A percentile compares a stretch with the other conserved stretches of the same genome.
Evolutionary conservation across 2,113 vertebrate genomes (phyloP).

Genomic region (Baryphthengus martii): DNA sequence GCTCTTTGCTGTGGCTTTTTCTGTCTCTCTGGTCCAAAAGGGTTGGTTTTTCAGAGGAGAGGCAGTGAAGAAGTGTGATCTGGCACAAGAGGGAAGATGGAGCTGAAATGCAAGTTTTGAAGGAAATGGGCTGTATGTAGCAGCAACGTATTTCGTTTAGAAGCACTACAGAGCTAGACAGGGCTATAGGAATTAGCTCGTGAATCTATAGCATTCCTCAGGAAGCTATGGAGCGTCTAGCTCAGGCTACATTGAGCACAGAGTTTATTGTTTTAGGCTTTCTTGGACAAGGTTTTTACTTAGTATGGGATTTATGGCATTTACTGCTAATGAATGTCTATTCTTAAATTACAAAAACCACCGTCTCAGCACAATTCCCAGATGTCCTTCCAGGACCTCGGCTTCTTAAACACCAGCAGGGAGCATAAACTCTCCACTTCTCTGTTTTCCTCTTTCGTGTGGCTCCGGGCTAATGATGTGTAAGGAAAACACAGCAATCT

Average conservation of each 20-base stretch:
- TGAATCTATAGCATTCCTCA: constrained; percentile 82
- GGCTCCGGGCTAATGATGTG: constrained; percentile 95
- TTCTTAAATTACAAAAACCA: constrained; percentile 93
- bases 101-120: constrained; percentile 58
- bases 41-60: constrained; percentile 60
- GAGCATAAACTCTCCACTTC: constrained; percentile 89
- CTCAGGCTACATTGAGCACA: constrained; percentile 82
- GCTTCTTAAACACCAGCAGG: constrained; percentile 91
- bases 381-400: constrained; percentile 86
- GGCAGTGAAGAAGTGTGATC: constrained; percentile 48
- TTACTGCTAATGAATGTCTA: constrained; percentile 95
- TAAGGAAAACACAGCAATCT: constrained; percentile 89
- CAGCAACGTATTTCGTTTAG: constrained; percentile 50
- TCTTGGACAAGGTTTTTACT: constrained; percentile 97
- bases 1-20: constrained; percentile 89
- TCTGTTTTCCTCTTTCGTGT: constrained; percentile 92
- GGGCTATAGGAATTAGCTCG: constrained; percentile 69
- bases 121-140: constrained; percentile 46
- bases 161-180: constrained; percentile 5
- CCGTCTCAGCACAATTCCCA: constrained; percentile 85
- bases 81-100: constrained; percentile 23
- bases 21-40: constrained; percentile 73
- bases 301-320: constrained; percentile 97
- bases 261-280: constrained; percentile 99
- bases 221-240: constrained; percentile 83